Evolutionary conservation across 1,140 invertebrate genomes (phyloP).

Genomic region (Danaus plexippus): DNA sequence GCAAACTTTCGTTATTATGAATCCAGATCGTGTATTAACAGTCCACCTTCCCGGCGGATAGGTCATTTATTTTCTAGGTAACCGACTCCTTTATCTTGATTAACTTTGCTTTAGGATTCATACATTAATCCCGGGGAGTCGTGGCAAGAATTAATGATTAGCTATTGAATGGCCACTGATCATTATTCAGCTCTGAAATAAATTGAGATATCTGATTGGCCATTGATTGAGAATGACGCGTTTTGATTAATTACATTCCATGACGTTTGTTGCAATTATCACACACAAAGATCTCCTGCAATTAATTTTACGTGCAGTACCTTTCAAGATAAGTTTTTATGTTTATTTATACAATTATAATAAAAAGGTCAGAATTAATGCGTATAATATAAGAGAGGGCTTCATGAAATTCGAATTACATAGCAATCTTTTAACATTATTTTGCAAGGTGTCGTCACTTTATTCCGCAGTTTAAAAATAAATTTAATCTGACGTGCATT

Average conservation of each 20-base stretch:
- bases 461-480: slow-evolving; percentile 22
- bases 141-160: slow-evolving; percentile 14
- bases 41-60: too few relatives aligned
- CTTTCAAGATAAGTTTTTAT: slow-evolving; percentile 8
- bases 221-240: slow-evolving; percentile 24
- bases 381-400: too few relatives aligned
- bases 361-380: too few relatives aligned
- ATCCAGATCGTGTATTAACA: too few relatives aligned
- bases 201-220: slow-evolving; percentile 29
- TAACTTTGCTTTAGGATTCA: too few relatives aligned
- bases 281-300: slow-evolving; percentile 14
- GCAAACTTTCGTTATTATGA: too few relatives aligned
- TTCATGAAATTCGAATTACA: too few relatives aligned
- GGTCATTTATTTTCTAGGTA: too few relatives aligned
- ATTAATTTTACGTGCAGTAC: slow-evolving; percentile 15
- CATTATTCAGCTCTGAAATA: slow-evolving; percentile 21
- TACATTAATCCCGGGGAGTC: too few relatives aligned
- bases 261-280: slow-evolving; percentile 27
- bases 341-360: slow-evolving; percentile 11
- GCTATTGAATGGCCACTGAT: slow-evolving; percentile 9
- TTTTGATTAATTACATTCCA: slow-evolving; percentile 31
- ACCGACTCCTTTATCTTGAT: too few relatives aligned
- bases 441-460: slow-evolving; percentile 10
- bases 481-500: slow-evolving; percentile 37
- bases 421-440: too few relatives aligned